These are phyloP conservation scores for Lasiurus borealis DNA, from an alignment of 2,113 vertebrate species.

Conservation along the genomic window DNA sequence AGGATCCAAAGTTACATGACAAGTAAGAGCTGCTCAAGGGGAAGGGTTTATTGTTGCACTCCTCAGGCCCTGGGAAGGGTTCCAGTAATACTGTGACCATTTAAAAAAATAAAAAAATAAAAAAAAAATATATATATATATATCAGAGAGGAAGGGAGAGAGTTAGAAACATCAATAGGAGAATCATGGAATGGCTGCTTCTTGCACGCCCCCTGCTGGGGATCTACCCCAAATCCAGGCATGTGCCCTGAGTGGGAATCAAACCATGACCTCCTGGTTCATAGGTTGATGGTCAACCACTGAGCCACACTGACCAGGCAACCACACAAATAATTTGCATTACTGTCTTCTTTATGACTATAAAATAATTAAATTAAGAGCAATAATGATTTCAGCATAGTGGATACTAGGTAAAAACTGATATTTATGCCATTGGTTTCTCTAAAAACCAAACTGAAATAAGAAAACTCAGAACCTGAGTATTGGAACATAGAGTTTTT, in stretches of 20 bases:
- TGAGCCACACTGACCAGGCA: background rate
- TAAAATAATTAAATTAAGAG: slow-evolving; percentile 70
- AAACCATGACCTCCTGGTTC: background rate
- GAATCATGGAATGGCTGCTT: background rate
- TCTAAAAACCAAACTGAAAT: slow-evolving; percentile 70
- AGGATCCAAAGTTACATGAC: background rate
- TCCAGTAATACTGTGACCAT: background rate
- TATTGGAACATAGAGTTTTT: background rate
- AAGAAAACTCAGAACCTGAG: slow-evolving; percentile 38
- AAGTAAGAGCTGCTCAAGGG: background rate
- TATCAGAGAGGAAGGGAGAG: background rate
- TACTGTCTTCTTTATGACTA: slow-evolving; percentile 72
- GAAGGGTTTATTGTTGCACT: background rate
- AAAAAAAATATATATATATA: too few species aligned
- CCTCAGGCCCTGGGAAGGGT: background rate
- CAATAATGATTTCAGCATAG: slow-evolving; percentile 15
- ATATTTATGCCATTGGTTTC: background rate
- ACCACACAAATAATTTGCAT: slow-evolving; percentile 60
- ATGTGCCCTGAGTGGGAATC: background rate
- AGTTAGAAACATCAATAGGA: background rate
- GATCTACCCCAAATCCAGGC: background rate
- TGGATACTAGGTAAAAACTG: slow-evolving; percentile 72
- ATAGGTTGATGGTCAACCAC: background rate
- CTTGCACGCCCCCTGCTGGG: background rate
- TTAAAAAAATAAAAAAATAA: too few species aligned